A percentile compares a stretch with the other conserved stretches of the same genome.
phyloP scores from a whole-genome alignment of 1,140 invertebrate genomes.

The Trypoxylus dichotomus region DNA sequence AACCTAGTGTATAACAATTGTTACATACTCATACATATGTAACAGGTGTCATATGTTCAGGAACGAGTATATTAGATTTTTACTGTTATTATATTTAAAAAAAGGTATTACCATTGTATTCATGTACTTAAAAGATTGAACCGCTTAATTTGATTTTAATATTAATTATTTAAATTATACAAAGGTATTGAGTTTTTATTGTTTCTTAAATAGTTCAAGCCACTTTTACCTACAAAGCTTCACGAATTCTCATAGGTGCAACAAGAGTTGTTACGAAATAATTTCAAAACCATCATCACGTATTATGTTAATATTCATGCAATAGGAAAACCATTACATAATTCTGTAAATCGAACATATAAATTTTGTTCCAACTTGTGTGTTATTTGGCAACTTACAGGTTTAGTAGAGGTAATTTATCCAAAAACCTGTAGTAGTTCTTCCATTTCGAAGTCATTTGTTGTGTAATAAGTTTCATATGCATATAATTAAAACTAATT shows the following conservation, averaged over 20 bases:
- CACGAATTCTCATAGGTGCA: neutral
- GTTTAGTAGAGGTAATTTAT: slow-evolving; percentile 14
- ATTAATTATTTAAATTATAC: neutral
- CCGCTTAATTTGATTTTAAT: too few relatives aligned
- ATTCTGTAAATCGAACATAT: slow-evolving; percentile 10
- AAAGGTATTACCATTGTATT: too few relatives aligned
- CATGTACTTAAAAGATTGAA: too few relatives aligned
- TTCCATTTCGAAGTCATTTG: neutral
- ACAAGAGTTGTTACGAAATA: neutral
- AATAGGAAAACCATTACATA: slow-evolving; percentile 22
- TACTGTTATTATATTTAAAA: too few relatives aligned
- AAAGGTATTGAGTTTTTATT: neutral
- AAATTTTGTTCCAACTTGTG: slow-evolving; percentile 14
- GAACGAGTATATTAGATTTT: too few relatives aligned
- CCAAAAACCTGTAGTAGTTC: slow-evolving; percentile 18
- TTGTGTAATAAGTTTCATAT: slow-evolving; percentile 18
- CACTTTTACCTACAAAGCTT: neutral
- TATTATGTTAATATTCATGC: slow-evolving; percentile 18
- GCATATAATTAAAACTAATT: slow-evolving; percentile 14
- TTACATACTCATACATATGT: too few relatives aligned
- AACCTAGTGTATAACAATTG: too few relatives aligned
- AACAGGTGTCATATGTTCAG: too few relatives aligned
- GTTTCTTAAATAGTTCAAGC: neutral
- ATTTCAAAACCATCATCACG: slow-evolving; percentile 22
- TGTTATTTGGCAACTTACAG: slow-evolving; percentile 20